Evolutionary conservation across 2,888 invertebrate genomes (phyloP), one percentile per base, ranked within the genome.

Genomic region (Cataglyphis albicans): DNA sequence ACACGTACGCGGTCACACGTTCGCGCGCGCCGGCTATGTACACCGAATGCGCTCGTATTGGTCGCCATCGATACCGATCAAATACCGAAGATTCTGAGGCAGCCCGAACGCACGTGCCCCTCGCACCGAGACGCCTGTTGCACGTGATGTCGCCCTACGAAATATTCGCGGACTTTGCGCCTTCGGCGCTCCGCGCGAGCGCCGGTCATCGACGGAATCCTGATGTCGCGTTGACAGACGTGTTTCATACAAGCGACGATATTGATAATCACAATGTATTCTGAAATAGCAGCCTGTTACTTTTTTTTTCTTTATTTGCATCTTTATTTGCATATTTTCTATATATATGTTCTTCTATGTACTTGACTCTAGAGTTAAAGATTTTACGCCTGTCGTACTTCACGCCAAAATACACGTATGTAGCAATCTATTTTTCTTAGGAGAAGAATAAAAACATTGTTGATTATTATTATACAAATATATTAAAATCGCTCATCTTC

Each of bases 11-110:
- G 35, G 15, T 72, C 72, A 35, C 72, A 72, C 72, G 61, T 72
- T 59, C 38, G 81, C 74, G 76, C 76, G 65, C 64, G 65, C 59
- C 81, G 75, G 83, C 84, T 90, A 88, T 92, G 91, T 91, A 90
- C 90, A 87, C 78, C 84, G 84, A 84, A 84, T 82, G 89, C 90
- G 88, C 91, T 84, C 88, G 78, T 89, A 87, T 90, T 83, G 90
- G 89, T 90, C 85, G 84, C 88, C 89, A 90, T 92, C 93, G 91
- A 93, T 92, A 91, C 91, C 92, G 91, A 93, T 93, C 92, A 92
- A 92, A 94, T 94, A 90, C 92, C 94, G 89, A 94, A 93, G 93
- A 94, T 94, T 94, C 93, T 92, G 92, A 93, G 93, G 90, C 91
- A 89, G 86, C 90, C 93, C 92, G 88, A 92, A 87, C 86, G 84